Percentiles rank a stretch among this genome's conserved stretches.
Conservation (phyloP, 2,888 invertebrate species). For the Liodrosophila aerea region DNA sequence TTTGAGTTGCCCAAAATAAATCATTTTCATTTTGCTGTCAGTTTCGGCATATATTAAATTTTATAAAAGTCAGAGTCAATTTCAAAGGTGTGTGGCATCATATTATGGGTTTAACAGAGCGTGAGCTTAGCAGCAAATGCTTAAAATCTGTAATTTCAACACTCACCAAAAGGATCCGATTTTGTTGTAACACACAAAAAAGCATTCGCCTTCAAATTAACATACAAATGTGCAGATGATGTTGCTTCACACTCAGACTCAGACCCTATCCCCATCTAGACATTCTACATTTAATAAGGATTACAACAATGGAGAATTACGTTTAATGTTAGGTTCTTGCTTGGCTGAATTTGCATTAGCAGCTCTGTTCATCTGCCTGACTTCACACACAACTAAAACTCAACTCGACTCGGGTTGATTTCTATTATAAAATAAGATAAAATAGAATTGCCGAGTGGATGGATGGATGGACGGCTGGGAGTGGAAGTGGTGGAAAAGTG, state of each 20-base stretch:
- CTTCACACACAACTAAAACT: constrained; percentile 29
- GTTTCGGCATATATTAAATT: no score
- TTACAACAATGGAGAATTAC: constrained; percentile 69
- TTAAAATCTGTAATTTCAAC: constrained; percentile 60
- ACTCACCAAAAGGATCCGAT: constrained; percentile 58
- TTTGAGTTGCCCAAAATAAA: neutral
- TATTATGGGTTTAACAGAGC: constrained; percentile 56
- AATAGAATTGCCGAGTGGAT: constrained; percentile 18
- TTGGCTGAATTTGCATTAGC: constrained; percentile 57
- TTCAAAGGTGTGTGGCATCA: constrained; percentile 37
- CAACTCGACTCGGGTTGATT: constrained; percentile 4
- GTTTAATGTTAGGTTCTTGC: constrained; percentile 67
- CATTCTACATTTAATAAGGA: constrained; percentile 63
- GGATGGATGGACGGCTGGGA: constrained; percentile 5
- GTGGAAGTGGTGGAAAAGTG: no score
- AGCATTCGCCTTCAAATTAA: constrained; percentile 53
- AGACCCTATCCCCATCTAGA: constrained; percentile 13
- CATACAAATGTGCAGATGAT: constrained; percentile 54
- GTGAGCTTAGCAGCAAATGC: constrained; percentile 37
- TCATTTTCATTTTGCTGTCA: no score
- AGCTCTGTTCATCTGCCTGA: constrained; percentile 15
- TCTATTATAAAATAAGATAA: constrained; percentile 29
- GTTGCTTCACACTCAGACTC: neutral
- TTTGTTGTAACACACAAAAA: constrained; percentile 60
- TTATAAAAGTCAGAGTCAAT: constrained; percentile 6